These are phyloP conservation scores for Ranitomeya imitator DNA, from an alignment of 2,113 vertebrate genomes.

Conservation along the genomic window DNA sequence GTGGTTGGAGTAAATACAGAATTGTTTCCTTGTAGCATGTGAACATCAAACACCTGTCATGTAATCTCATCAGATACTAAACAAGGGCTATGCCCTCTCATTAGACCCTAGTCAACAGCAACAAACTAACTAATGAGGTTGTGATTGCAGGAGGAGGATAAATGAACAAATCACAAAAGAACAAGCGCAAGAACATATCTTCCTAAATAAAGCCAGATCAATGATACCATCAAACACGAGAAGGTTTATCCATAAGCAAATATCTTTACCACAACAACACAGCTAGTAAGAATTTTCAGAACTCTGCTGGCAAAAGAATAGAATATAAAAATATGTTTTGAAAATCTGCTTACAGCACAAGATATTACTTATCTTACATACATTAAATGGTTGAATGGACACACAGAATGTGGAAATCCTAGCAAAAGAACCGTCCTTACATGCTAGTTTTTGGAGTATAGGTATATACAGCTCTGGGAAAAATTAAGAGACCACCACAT, in stretches of 20 bases:
- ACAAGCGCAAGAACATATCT: slow-evolving; percentile 9
- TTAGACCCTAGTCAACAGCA: slow-evolving; percentile 28
- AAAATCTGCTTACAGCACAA: background rate
- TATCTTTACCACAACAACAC: background rate
- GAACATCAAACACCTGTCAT: slow-evolving; percentile 42
- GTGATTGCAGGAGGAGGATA: slow-evolving; percentile 26
- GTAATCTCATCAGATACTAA: slow-evolving; percentile 45
- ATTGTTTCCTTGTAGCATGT: slow-evolving; percentile 40
- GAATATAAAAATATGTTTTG: background rate
- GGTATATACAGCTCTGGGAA: no score
- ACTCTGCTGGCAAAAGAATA: background rate
- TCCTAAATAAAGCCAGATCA: background rate
- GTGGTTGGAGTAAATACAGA: slow-evolving; percentile 29
- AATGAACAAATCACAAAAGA: slow-evolving; percentile 36
- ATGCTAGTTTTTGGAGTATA: background rate
- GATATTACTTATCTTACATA: background rate
- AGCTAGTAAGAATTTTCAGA: background rate
- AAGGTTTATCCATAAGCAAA: background rate
- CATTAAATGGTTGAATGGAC: background rate
- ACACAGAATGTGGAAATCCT: background rate
- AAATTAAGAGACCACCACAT: no score
- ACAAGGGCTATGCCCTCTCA: slow-evolving; percentile 46
- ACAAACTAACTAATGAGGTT: slow-evolving; percentile 35
- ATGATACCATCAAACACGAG: background rate
- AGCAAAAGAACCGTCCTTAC: background rate